A percentile compares a stretch with the other conserved stretches of the same genome.
These are phyloP conservation scores for Barbus barbus DNA, from an alignment of 2,113 vertebrate genomes.

Conservation along the genomic window DNA sequence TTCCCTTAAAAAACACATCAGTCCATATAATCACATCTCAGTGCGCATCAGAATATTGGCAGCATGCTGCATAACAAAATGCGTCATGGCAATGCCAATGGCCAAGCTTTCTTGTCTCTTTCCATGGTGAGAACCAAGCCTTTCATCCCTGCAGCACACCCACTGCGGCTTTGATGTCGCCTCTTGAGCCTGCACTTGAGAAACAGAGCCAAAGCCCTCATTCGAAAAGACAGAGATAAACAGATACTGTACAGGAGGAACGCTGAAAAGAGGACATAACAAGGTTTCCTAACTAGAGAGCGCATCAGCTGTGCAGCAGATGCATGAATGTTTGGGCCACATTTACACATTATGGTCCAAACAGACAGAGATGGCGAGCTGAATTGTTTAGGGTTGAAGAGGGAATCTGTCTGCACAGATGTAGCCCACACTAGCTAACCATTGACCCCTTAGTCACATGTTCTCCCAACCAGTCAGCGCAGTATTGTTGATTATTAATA, in stretches of 20 bases:
- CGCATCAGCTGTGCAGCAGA: constrained; percentile 34
- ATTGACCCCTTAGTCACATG: neutral
- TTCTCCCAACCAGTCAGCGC: neutral
- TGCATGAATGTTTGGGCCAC: neutral
- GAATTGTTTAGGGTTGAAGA: neutral
- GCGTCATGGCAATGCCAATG: neutral
- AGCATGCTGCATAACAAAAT: neutral
- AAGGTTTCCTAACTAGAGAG: constrained; percentile 37
- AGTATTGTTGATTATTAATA: neutral
- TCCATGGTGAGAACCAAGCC: constrained; percentile 49
- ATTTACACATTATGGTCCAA: neutral
- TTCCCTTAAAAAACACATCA: neutral
- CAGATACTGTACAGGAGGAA: constrained; percentile 9
- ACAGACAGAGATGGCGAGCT: neutral
- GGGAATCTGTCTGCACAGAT: neutral
- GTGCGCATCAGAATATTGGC: neutral
- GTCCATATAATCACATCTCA: neutral
- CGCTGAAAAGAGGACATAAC: constrained; percentile 37
- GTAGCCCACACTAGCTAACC: constrained; percentile 15
- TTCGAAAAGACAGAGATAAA: constrained; percentile 12
- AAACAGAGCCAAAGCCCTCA: constrained; percentile 45
- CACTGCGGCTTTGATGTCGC: constrained; percentile 60
- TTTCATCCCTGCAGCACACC: constrained; percentile 54
- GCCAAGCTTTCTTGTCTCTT: neutral
- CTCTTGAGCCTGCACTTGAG: too few species aligned